phyloP scores from a whole-genome alignment of 2,797 vertebrate species.

The Peromyscus melanophrys region DNA sequence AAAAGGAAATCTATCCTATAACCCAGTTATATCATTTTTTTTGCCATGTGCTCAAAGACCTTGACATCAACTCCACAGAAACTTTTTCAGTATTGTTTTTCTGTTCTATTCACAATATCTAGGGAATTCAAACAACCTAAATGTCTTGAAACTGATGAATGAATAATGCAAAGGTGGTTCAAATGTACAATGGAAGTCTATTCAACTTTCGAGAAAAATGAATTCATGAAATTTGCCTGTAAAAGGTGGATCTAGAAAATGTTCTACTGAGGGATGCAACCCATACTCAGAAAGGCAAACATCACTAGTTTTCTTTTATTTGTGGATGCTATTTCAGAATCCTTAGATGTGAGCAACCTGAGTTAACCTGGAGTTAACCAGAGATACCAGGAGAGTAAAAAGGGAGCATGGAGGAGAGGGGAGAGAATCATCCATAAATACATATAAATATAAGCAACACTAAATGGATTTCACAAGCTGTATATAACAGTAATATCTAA shows the following conservation, averaged over 20 bases:
- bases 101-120: neutral
- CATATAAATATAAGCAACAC: too few species aligned
- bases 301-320: too few species aligned
- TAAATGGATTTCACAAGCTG: neutral
- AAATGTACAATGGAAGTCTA: neutral
- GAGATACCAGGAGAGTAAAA: too few species aligned
- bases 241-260: too few species aligned
- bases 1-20: neutral
- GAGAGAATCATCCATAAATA: too few species aligned
- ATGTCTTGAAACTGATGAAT: neutral
- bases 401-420: too few species aligned
- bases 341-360: too few species aligned
- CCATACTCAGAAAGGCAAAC: too few species aligned
- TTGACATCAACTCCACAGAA: neutral
- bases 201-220: neutral
- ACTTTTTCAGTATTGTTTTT: neutral
- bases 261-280: too few species aligned
- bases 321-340: too few species aligned
- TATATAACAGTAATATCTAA: neutral
- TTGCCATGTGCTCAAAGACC: neutral
- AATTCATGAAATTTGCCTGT: neutral
- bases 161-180: neutral
- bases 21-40: neutral
- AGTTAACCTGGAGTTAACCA: too few species aligned
- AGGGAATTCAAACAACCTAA: neutral